Evolutionary conservation across 2,113 vertebrate genomes (phyloP).

Genomic region (Ploceus nigricollis): DNA sequence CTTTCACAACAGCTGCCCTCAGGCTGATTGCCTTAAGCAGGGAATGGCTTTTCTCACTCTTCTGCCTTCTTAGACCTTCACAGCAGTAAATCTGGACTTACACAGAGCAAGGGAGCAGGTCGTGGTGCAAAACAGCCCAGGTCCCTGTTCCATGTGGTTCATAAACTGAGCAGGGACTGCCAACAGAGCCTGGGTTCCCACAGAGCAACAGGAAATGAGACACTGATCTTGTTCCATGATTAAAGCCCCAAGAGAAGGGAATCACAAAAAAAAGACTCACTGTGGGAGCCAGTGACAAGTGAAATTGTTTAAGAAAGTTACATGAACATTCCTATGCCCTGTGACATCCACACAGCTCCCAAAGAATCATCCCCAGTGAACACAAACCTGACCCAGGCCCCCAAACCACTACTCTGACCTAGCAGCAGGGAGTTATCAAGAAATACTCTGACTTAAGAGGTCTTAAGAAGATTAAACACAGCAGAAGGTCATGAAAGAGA

Average conservation of each 20-base stretch:
- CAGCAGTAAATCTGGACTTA: neutral
- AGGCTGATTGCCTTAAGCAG: neutral
- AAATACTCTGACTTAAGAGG: slow-evolving; percentile 35
- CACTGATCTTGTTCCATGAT: neutral
- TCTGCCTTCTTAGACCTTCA: neutral
- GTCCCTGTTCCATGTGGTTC: rapidly evolving
- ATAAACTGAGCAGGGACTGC: neutral
- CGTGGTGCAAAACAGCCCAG: neutral
- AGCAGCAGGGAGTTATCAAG: neutral
- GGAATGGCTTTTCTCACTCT: neutral
- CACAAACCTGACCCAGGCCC: neutral
- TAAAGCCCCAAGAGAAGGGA: neutral
- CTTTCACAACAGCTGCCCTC: neutral
- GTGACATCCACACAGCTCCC: neutral
- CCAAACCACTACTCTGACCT: neutral
- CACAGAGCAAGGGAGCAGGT: neutral
- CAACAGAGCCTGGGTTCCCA: neutral
- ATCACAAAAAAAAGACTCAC: neutral
- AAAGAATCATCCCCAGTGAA: neutral
- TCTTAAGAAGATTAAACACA: slow-evolving; percentile 51
- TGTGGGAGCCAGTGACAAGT: neutral
- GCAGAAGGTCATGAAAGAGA: slow-evolving; percentile 9
- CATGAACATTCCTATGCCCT: neutral
- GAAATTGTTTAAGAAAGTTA: neutral
- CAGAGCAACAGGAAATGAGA: neutral